These are phyloP conservation scores for Indri indri DNA, from an alignment of 2,113 vertebrate species.

Conservation along the genomic window DNA sequence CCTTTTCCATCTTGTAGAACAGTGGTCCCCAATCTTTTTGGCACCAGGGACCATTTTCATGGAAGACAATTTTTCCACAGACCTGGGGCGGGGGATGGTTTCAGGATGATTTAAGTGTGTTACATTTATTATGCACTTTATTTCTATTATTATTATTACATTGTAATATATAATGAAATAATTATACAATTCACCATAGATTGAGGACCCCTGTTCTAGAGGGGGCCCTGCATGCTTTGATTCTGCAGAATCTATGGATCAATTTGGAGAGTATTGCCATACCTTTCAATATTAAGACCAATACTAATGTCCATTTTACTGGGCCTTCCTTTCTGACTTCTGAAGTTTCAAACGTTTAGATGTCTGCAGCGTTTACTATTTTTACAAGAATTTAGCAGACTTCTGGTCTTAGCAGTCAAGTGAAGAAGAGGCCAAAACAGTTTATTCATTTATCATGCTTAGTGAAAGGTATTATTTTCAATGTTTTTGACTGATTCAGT, in stretches of 20 bases:
- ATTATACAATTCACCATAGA: too few species aligned
- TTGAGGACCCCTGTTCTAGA: neutral
- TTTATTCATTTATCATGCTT: neutral
- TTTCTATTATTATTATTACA: too few species aligned
- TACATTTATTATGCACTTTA: too few species aligned
- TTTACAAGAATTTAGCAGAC: neutral
- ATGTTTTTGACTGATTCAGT: neutral
- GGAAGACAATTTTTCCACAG: too few species aligned
- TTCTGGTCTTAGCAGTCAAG: neutral
- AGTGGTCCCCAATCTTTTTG: too few species aligned
- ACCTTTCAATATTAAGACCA: neutral
- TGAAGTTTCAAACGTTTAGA: neutral
- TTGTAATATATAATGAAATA: too few species aligned
- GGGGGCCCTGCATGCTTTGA: neutral
- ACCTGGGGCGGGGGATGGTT: too few species aligned
- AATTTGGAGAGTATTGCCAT: neutral
- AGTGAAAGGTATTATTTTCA: constrained; percentile 14
- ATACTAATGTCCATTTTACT: neutral
- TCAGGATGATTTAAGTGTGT: too few species aligned
- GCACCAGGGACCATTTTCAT: too few species aligned
- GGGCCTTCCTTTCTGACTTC: neutral
- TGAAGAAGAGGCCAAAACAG: neutral
- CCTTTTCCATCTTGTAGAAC: neutral
- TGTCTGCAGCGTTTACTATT: neutral
- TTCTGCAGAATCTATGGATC: neutral